These are phyloP conservation scores for Melanogrammus aeglefinus DNA, from an alignment of 2,797 vertebrate genomes.

Conservation along the genomic window DNA sequence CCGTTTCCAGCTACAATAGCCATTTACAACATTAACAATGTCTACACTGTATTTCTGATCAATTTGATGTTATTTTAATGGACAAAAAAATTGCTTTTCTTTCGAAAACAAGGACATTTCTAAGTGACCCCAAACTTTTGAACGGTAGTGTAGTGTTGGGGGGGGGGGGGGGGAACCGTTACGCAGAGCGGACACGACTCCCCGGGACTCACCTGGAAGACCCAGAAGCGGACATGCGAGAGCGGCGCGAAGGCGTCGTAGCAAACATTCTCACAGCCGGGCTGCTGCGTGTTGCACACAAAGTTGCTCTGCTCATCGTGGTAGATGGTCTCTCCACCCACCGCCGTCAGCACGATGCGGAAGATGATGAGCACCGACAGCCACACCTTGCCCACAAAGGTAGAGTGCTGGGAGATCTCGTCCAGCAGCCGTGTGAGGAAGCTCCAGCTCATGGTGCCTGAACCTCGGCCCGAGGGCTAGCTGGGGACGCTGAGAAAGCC, in stretches of 20 bases:
- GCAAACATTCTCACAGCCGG: constrained; percentile 89
- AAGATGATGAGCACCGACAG: constrained; percentile 85
- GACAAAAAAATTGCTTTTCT: too few relatives aligned
- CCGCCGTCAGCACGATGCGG: constrained; percentile 85
- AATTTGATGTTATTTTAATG: too few relatives aligned
- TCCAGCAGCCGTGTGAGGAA: constrained; percentile 87
- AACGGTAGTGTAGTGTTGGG: too few relatives aligned
- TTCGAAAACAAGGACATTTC: too few relatives aligned
- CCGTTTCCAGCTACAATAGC: too few relatives aligned
- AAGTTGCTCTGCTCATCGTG: constrained; percentile 91
- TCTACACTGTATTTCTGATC: too few relatives aligned
- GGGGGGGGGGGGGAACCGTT: too few relatives aligned
- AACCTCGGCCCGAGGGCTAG: constrained; percentile 30
- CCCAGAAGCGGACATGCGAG: constrained; percentile 88
- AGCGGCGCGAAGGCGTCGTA: constrained; percentile 85
- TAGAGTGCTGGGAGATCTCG: constrained; percentile 91
- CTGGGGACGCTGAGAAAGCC: constrained; percentile 39
- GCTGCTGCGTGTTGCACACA: constrained; percentile 86
- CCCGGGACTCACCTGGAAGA: constrained; percentile 77
- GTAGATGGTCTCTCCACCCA: constrained; percentile 90
- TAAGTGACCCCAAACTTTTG: too few relatives aligned
- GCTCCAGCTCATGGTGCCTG: constrained; percentile 86
- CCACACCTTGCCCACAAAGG: constrained; percentile 91
- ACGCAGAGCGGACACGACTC: too few relatives aligned
- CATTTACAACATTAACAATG: too few relatives aligned